Base-by-base conservation (phyloP, 1,140 invertebrate species). In the Parapsyche elsis region DNA sequence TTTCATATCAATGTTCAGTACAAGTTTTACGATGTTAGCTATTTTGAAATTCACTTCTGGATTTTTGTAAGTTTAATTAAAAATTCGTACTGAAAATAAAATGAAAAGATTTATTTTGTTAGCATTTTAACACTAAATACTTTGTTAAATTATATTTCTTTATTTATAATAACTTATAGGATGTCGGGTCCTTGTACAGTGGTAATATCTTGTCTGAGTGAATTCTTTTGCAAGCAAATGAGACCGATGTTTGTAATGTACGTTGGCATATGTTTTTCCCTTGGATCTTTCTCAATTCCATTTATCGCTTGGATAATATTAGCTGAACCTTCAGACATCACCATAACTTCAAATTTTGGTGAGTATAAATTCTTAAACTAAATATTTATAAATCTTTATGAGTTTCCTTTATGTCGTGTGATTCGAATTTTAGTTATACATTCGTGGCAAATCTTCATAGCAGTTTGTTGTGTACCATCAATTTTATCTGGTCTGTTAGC, bases 371-470 rank as follows among this genome's bases (percentile, higher is more conserved):
- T n/a, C n/a, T n/a, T 49, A 49, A 49, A 49, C 9, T 49, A 49
- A 49, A 49, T 49, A 49, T 9, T 9, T 49, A 49, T 49, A 9
- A 9, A 49, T 49, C n/a, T 49, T 49, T 9, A 9, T 49, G 9
- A 49, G n/a, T 49, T 9, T 9, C n/a, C 46, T 9, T 49, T 49
- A 9, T n/a, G n/a, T n/a, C n/a, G n/a, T 38, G 30, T 14, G 9
- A 45, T 73, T 46, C 5, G 21, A 14, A 26, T 85, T 86, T 5
- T 86, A 90, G 90, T 88, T 78, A 87, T 91, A 44, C 90, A 94
- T 85, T 92, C 92, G 0, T 97, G 95, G 95, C 91, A 95, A 81
- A 87, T 95, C 5, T 96, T 94, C 86, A 87, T 96, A 0, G 88
- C 93, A 9, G 83, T 90, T 0, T 90, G 91, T 70, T 91, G 91